A percentile compares a stretch with the other conserved stretches of the same genome.
Conservation (phyloP, 1,140 invertebrate genomes). For the Littorina saxatilis region DNA sequence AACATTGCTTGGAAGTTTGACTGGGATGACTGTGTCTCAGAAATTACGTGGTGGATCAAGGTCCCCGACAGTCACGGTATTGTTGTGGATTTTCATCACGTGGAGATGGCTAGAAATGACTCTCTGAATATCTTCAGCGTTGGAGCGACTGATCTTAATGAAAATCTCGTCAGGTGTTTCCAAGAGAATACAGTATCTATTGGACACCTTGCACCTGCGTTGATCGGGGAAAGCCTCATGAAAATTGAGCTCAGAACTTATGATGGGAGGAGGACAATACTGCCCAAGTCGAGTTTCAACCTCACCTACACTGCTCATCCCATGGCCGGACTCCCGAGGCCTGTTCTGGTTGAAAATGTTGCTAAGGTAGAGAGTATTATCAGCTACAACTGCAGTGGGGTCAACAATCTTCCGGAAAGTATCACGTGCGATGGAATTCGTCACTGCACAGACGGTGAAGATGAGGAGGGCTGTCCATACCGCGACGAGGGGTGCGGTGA, state of each 20-base stretch:
- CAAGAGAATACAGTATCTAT: not conserved
- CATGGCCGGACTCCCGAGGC: not conserved
- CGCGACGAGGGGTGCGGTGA: no score
- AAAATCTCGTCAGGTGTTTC: no score
- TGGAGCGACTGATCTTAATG: no score
- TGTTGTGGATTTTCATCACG: no score
- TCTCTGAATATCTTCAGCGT: not conserved
- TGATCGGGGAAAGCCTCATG: not conserved
- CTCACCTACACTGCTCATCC: no score
- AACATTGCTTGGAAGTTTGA: no score
- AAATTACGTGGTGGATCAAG: no score
- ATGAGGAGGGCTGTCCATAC: no score
- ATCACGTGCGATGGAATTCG: not conserved
- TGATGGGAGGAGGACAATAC: not conserved
- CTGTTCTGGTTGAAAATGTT: not conserved
- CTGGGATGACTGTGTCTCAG: no score
- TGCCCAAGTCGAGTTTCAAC: not conserved
- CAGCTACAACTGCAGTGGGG: not conserved
- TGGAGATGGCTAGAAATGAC: not conserved
- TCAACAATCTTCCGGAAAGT: not conserved
- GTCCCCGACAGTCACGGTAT: no score
- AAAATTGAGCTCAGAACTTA: not conserved
- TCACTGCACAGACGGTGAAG: slow-evolving; percentile 10
- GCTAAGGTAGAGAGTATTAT: not conserved
- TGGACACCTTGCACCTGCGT: not conserved